Evolutionary conservation across 2,113 vertebrate genomes (phyloP).

Genomic region (Zootoca vivipara): DNA sequence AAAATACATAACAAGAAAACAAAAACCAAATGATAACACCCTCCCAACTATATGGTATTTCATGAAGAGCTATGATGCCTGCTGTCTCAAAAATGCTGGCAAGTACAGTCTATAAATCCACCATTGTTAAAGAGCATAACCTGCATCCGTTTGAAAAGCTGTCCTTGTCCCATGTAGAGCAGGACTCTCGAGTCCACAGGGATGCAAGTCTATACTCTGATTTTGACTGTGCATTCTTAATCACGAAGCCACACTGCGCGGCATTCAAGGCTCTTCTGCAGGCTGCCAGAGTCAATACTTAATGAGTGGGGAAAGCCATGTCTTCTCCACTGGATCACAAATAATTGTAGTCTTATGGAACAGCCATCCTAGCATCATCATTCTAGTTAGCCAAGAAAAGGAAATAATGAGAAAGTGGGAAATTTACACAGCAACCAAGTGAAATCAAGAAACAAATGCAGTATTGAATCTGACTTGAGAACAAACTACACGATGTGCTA

Average conservation of each 20-base stretch:
- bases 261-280: not conserved
- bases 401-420: not conserved
- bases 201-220: not conserved
- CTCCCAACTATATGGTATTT: no score
- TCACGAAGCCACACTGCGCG: not conserved
- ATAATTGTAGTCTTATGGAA: not conserved
- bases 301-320: not conserved
- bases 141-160: not conserved
- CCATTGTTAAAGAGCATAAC: not conserved
- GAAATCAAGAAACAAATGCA: not conserved
- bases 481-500: not conserved
- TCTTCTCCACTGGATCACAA: not conserved
- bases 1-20: no score
- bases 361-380: not conserved
- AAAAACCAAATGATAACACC: no score
- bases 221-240: not conserved
- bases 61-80: not conserved
- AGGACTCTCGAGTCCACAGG: not conserved
- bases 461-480: not conserved
- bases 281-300: not conserved
- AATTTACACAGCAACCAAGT: conserved; percentile 6
- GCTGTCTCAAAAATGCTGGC: not conserved
- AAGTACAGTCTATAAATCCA: not conserved
- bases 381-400: not conserved
- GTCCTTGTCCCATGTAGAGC: not conserved